These are phyloP conservation scores for Spinibarbus caldwelli DNA, from an alignment of 2,797 vertebrate genomes.

Conservation along the genomic window DNA sequence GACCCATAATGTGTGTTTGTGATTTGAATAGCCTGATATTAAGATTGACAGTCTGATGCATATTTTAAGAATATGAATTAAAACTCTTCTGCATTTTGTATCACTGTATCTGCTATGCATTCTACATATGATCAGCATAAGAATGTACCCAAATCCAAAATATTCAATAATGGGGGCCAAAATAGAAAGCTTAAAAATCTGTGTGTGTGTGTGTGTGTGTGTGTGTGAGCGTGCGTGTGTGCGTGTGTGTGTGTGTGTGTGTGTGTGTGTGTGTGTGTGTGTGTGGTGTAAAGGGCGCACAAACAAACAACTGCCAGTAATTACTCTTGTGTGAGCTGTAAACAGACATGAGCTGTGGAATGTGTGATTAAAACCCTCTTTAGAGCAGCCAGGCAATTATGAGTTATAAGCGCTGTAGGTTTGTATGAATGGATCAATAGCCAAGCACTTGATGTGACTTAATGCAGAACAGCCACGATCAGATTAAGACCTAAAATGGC, in stretches of 20 bases:
- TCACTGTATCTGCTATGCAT: not conserved
- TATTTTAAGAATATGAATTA: not conserved
- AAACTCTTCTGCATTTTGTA: not conserved
- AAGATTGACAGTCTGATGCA: not conserved
- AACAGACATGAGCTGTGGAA: constrained; percentile 18
- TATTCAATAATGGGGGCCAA: too few relatives aligned
- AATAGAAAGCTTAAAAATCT: too few relatives aligned
- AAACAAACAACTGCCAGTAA: constrained; percentile 18
- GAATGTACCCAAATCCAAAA: too few relatives aligned
- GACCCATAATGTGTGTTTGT: not conserved
- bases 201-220: too few relatives aligned
- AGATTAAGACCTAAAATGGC: constrained; percentile 37
- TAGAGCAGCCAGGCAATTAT: constrained; percentile 28
- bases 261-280: too few relatives aligned
- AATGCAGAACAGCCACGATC: constrained; percentile 25
- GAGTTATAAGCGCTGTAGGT: constrained; percentile 16
- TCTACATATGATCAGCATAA: too few relatives aligned
- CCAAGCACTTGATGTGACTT: constrained; percentile 26
- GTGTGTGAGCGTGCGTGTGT: too few relatives aligned
- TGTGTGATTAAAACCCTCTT: constrained; percentile 35
- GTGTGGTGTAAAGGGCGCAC: not conserved
- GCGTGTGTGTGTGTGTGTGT: too few relatives aligned
- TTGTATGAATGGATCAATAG: constrained; percentile 30
- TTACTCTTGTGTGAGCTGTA: not conserved
- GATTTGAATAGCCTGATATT: not conserved